Evolutionary conservation across 2,113 vertebrate genomes (phyloP).

Genomic region (Pelobates fuscus): DNA sequence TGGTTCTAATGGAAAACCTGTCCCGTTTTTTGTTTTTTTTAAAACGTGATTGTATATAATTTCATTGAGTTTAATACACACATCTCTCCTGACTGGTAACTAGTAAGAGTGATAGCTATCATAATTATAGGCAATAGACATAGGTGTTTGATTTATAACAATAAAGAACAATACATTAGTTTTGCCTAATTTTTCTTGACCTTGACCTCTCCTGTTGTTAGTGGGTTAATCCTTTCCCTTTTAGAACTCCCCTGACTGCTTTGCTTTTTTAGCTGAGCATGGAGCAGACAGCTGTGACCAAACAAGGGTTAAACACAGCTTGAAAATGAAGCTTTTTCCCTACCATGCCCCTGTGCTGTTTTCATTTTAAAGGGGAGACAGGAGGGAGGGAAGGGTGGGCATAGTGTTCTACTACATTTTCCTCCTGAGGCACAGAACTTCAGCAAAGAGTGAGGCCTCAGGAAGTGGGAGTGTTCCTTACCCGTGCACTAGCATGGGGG

Average conservation of each 20-base stretch:
- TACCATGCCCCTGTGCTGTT: slow-evolving; percentile 47
- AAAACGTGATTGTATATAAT: too few relatives aligned
- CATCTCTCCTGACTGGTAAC: too few relatives aligned
- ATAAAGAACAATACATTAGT: too few relatives aligned
- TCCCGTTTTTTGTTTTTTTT: too few relatives aligned
- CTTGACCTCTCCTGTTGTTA: slow-evolving; percentile 23
- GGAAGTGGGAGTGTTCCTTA: slow-evolving; percentile 88
- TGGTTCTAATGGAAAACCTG: too few relatives aligned
- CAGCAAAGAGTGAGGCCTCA: slow-evolving; percentile 71
- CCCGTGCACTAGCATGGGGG: slow-evolving; percentile 64
- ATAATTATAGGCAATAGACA: too few relatives aligned
- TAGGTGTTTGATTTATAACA: too few relatives aligned
- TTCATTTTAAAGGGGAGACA: slow-evolving; percentile 54
- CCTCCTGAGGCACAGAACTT: slow-evolving; percentile 55
- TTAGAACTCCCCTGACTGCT: background rate
- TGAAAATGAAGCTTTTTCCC: slow-evolving; percentile 31
- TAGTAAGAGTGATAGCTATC: too few relatives aligned
- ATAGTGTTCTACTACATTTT: slow-evolving; percentile 50
- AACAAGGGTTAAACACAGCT: slow-evolving; percentile 39
- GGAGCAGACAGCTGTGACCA: slow-evolving; percentile 17
- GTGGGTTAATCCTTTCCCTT: slow-evolving; percentile 4
- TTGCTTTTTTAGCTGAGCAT: slow-evolving; percentile 20
- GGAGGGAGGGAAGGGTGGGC: slow-evolving; percentile 48
- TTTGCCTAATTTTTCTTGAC: background rate
- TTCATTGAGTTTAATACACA: too few relatives aligned